Evolutionary conservation across 2,797 vertebrate genomes (phyloP).

Genomic region (Ptychobarbus kaznakovi): DNA sequence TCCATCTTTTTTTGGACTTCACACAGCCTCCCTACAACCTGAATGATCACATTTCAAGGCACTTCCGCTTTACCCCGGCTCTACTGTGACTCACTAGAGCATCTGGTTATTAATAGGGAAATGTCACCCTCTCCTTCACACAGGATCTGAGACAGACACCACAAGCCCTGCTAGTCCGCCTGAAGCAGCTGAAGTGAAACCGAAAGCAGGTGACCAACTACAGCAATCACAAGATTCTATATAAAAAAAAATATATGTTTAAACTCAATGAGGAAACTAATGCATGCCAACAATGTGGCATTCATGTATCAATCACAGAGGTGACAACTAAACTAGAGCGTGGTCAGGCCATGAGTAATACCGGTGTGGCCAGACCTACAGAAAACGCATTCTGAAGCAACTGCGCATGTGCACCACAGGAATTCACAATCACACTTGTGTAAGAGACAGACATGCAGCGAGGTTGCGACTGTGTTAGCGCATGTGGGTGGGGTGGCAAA

Average conservation of each 20-base stretch:
- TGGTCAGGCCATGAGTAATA: neutral
- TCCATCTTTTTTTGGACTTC: neutral
- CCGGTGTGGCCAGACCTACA: too few species aligned
- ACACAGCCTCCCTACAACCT: neutral
- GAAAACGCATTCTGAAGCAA: neutral
- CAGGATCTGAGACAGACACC: slow-evolving; percentile 42
- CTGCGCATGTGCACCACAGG: neutral
- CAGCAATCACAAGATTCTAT: slow-evolving; percentile 26
- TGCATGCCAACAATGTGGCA: neutral
- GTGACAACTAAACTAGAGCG: neutral
- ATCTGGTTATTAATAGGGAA: slow-evolving; percentile 15
- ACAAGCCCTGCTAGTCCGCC: neutral
- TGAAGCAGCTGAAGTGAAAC: slow-evolving; percentile 56
- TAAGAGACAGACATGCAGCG: slow-evolving; percentile 12
- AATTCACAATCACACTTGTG: neutral
- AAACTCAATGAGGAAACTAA: slow-evolving; percentile 6
- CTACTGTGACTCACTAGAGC: slow-evolving; percentile 12
- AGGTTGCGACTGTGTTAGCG: neutral
- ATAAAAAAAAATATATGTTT: neutral
- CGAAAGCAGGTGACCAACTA: neutral
- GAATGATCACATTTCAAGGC: neutral
- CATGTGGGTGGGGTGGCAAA: neutral
- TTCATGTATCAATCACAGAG: neutral
- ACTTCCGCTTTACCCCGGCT: neutral
- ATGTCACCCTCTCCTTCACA: neutral